Evolutionary conservation across 2,113 vertebrate genomes (phyloP).

Genomic region (Pteropus alecto): DNA sequence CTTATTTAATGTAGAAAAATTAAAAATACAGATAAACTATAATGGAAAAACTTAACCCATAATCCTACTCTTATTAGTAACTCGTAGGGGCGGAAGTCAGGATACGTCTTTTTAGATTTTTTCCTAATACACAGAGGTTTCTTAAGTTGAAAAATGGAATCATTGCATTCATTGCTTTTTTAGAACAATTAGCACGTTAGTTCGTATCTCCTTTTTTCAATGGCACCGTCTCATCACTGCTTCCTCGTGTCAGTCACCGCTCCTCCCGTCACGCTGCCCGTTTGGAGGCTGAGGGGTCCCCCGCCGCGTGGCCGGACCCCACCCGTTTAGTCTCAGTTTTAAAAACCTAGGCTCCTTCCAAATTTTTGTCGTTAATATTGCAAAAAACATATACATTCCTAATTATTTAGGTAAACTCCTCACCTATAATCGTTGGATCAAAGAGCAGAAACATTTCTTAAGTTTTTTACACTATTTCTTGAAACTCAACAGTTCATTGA

Average conservation of each 20-base stretch:
- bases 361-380: background rate
- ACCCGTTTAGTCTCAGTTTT: background rate
- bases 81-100: background rate
- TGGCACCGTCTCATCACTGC: background rate
- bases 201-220: background rate
- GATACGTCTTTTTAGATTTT: background rate
- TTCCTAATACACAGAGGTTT: background rate
- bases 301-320: background rate
- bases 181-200: background rate
- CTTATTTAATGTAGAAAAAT: constrained; percentile 2
- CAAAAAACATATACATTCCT: background rate
- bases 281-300: background rate
- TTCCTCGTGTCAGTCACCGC: background rate
- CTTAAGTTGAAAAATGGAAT: background rate
- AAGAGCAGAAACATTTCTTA: background rate
- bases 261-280: background rate
- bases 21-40: background rate
- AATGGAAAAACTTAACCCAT: background rate
- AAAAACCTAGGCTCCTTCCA: background rate
- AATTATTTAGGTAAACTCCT: background rate
- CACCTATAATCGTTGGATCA: background rate
- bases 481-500: background rate
- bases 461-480: background rate
- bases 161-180: background rate
- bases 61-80: background rate